Base-by-base conservation (phyloP, 2,113 vertebrate genomes). In the Herpailurus yagouaroundi region DNA sequence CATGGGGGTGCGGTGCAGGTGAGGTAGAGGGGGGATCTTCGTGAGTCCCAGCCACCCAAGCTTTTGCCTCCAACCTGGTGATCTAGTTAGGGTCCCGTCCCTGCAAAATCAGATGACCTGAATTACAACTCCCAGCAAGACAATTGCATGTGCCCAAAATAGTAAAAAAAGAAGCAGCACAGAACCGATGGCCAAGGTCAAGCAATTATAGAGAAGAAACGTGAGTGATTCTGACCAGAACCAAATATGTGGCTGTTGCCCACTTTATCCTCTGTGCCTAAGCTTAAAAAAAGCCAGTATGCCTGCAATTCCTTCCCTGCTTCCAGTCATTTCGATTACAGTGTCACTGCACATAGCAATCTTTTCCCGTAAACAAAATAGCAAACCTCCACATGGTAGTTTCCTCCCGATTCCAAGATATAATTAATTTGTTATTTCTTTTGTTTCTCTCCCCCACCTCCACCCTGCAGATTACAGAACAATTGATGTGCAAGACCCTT, bases 371-470 rank as follows among this genome's bases (percentile, higher is more conserved):
- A 45, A 94, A 73, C n/a, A 68, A 91, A 81, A 76, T n/a, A 52
- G 68, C 76, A 93, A 45, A 50, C 7, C 31, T 31, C 90, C 50
- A 88, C 52, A 89, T 4, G 33, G 76, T 82, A 50, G 48, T 76
- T 95, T 96, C 60, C 55, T 83, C 63, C 3, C 25, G 41, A 64
- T 71, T 94, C 57, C 38, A 94, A 76, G 63, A 55, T 50, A 64
- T 8, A 83, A 91, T 77, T 93, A 91, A 82, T 91, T 84, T 57
- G 81, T 14, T 74, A 27, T 84, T 93, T 88, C 69, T 91, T 97
- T 93, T 91, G 41, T 93, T 93, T 95, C 50, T 68, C 52, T 52
- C 31, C 19, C 38, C 27, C 19, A 45, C 7, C 18, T 23, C 8
- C 21, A 77, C 52, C 45, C 27, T 5, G 11, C 73, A 91, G 92